phyloP scores from a whole-genome alignment of 1,140 invertebrate species.

The Camponotus vicinus region DNA sequence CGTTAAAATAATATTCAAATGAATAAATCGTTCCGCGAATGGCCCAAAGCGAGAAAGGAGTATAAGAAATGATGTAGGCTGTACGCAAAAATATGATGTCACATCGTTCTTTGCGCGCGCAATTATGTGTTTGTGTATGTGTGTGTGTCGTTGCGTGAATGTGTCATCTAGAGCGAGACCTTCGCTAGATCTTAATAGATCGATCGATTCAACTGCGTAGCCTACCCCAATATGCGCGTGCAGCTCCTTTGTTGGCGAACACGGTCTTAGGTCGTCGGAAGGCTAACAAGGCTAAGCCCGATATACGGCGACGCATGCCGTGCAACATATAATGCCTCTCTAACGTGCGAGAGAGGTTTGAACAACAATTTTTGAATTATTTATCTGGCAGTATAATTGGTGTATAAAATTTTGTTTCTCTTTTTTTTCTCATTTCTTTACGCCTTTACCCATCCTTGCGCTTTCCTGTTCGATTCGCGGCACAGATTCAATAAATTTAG shows the following conservation, averaged over 20 bases:
- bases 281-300: slow-evolving; percentile 59
- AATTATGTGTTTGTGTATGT: not conserved
- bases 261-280: slow-evolving; percentile 68
- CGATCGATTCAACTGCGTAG: slow-evolving; percentile 77
- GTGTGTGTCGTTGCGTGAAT: not conserved
- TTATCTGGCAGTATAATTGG: slow-evolving; percentile 81
- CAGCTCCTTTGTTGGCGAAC: slow-evolving; percentile 63
- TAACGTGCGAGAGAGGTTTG: slow-evolving; percentile 22
- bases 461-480: slow-evolving; percentile 67
- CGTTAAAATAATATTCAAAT: slow-evolving; percentile 17
- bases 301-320: slow-evolving; percentile 53
- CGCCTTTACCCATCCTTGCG: slow-evolving; percentile 6
- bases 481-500: slow-evolving; percentile 80
- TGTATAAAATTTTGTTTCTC: slow-evolving; percentile 78
- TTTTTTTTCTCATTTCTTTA: slow-evolving; percentile 43
- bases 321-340: slow-evolving; percentile 56
- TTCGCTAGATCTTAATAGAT: slow-evolving; percentile 47
- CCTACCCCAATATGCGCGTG: slow-evolving; percentile 53
- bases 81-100: not conserved
- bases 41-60: slow-evolving; percentile 64
- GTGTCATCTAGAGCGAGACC: slow-evolving; percentile 40
- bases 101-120: slow-evolving; percentile 6
- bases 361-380: slow-evolving; percentile 68
- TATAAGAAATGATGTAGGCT: slow-evolving; percentile 38
- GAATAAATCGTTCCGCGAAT: slow-evolving; percentile 52